A percentile compares a stretch with the other conserved stretches of the same genome.
phyloP scores from a whole-genome alignment of 2,797 vertebrate genomes.

The Protonibea diacanthus region DNA sequence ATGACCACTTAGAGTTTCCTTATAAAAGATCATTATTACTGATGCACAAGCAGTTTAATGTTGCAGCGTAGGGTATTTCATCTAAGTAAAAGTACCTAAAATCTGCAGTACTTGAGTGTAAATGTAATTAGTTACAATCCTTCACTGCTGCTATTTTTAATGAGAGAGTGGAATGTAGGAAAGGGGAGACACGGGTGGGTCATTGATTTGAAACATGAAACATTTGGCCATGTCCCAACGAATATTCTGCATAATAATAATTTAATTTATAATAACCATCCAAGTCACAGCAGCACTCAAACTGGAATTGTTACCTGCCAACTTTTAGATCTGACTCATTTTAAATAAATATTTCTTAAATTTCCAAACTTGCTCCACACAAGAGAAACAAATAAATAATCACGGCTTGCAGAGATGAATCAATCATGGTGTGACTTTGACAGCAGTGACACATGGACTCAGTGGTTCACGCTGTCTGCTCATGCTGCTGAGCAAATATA shows the following conservation, averaged over 20 bases:
- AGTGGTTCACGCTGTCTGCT: conserved; percentile 19
- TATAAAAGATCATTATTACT: too few relatives aligned
- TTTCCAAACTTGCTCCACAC: not conserved
- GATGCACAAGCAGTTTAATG: too few relatives aligned
- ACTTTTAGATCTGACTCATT: not conserved
- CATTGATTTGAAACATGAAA: not conserved
- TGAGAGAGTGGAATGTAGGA: not conserved
- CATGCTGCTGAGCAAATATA: conserved; percentile 59
- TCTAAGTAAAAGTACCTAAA: too few relatives aligned
- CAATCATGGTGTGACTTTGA: not conserved
- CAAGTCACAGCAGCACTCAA: not conserved
- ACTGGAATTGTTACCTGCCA: not conserved
- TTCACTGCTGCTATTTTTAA: not conserved
- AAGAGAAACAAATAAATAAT: conserved; percentile 15
- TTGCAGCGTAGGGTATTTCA: not conserved
- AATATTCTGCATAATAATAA: not conserved
- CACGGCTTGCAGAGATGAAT: conserved; percentile 1
- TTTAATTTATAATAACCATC: not conserved
- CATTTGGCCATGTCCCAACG: not conserved
- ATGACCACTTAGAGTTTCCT: too few relatives aligned
- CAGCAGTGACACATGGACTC: conserved; percentile 37
- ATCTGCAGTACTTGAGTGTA: too few relatives aligned
- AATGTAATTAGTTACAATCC: not conserved
- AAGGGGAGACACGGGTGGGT: not conserved
- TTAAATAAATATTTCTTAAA: conserved; percentile 9